Evolutionary conservation across 1,140 invertebrate genomes (phyloP), one percentile per base, ranked within the genome.

Genomic region (Atta texana): DNA sequence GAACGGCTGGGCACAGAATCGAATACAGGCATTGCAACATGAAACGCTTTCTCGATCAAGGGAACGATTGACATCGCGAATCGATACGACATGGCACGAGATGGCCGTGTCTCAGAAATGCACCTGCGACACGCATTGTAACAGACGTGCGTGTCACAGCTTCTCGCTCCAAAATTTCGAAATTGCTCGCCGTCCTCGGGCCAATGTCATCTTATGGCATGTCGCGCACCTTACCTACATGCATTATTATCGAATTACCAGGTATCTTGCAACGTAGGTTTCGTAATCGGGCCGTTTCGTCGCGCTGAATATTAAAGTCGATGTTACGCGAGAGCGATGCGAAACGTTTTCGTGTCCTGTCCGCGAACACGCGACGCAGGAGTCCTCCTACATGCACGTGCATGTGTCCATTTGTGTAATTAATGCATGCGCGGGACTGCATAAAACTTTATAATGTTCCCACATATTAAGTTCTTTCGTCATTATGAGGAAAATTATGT

Each of bases 191-290:
- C 86, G 77, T 31, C 64, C 55, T 85, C 74, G 82, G 69, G 57
- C 18, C 71, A 39, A 31, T 84, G 39, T 78, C 71, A 63, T 86
- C 80, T 82, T 74, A 18, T 74, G 39, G 68, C 66, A 39, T 55
- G 55, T 74, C 12, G 68, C 80, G 86, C 78, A 75, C 71, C 34
- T 86, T 61, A 86, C 57, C 16, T 89, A 88, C 87, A 68, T 90
- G 84, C 87, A 87, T 90, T 90, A 90, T 92, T 91, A 92, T 92
- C 90, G 90, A 89, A 92, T 92, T 92, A 91, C 88, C 86, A 87
- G 87, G 90, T 90, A 81, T 92, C 89, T 91, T 68, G 86, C 91
- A 84, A 86, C 81, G 49, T 55, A 16, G 51, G 39, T 92, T 90
- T 91, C 89, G 91, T 85, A 92, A 92, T 87, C 89, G 69, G 63